Evolutionary conservation across 2,113 vertebrate species (phyloP).

Genomic region (Carettochelys insculpta): DNA sequence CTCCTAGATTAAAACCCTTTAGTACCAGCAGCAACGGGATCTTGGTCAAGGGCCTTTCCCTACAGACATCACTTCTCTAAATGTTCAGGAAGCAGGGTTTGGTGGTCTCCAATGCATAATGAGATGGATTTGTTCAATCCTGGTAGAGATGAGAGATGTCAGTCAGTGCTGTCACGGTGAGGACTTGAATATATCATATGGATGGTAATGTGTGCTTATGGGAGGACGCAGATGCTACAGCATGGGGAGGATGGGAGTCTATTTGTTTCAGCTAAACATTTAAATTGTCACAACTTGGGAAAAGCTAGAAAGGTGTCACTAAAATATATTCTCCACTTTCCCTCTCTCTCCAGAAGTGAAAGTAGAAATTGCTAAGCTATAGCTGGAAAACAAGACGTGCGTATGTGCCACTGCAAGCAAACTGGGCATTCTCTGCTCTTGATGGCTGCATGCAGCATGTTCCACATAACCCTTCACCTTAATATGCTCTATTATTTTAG

Average conservation of each 20-base stretch:
- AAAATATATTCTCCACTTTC: not conserved
- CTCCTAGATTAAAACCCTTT: not conserved
- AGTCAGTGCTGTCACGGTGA: slow-evolving; percentile 29
- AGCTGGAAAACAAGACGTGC: not conserved
- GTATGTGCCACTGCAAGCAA: fast-evolving
- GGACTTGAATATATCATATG: slow-evolving; percentile 54
- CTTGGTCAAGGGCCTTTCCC: not conserved
- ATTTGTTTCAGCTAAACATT: not conserved
- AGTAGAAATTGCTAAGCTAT: not conserved
- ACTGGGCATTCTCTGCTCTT: not conserved
- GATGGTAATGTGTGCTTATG: slow-evolving; percentile 8
- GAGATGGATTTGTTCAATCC: not conserved
- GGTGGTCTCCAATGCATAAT: not conserved
- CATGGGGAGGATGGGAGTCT: not conserved
- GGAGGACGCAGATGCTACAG: slow-evolving; percentile 54
- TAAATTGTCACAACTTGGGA: not conserved
- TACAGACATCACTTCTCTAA: not conserved
- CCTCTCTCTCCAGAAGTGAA: not conserved
- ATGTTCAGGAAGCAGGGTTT: not conserved
- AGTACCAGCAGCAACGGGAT: not conserved
- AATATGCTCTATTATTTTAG: not conserved
- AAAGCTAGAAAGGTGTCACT: not conserved
- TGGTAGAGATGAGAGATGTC: not conserved
- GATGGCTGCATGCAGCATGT: fast-evolving
- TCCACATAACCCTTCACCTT: not conserved